Evolutionary conservation across 1,140 invertebrate genomes (phyloP), one percentile per base, ranked within the genome.

Genomic region (Galendromus occidentalis): DNA sequence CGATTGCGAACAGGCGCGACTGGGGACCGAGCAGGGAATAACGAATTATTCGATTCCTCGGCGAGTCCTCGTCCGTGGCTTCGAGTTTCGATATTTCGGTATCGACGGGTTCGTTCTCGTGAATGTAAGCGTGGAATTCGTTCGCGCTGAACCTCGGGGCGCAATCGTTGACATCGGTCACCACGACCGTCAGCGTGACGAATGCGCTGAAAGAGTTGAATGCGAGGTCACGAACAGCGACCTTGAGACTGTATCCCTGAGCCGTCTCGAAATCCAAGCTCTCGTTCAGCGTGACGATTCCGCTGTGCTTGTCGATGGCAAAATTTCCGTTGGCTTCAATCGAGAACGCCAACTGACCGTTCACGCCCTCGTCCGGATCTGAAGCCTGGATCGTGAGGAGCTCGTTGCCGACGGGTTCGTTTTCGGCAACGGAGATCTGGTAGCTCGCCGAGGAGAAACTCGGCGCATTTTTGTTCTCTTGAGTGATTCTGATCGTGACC

Each of bases 161-260:
- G 76, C 92, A 91, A 72, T 94, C 90, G 72, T 94, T 91, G 29
- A 92, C 87, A 72, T 93, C 89, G 0, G 86, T 90, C 0, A 95
- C 79, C 63, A 86, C 86, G 6, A 95, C 83, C 0, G 85, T 88
- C 0, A 94, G 76, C 66, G 84, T 84, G 0, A 86, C 86, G 1
- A 84, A 83, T 0, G 87, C 80, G 71, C 82, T 79, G 71, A 82
- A 80, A 0, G 86, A 78, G 66, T 85, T 81, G 72, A 88, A 92
- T 22, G 88, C 74, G 44, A 69, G 69, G 77, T 96, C 91, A 30
- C 79, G 80, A 0, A 89, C 91, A 0, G 86, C 87, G 47, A 96
- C 87, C 71, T 88, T 91, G 2, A 96, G 73, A 47, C 82, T 81
- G 73, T 93, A 92, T 71, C 87, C 85, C 71, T 85, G 84, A 55